Percentiles rank a stretch among this genome's conserved stretches.
phyloP scores from a whole-genome alignment of 2,888 invertebrate species.

The Zaprionus obscuricornis region DNA sequence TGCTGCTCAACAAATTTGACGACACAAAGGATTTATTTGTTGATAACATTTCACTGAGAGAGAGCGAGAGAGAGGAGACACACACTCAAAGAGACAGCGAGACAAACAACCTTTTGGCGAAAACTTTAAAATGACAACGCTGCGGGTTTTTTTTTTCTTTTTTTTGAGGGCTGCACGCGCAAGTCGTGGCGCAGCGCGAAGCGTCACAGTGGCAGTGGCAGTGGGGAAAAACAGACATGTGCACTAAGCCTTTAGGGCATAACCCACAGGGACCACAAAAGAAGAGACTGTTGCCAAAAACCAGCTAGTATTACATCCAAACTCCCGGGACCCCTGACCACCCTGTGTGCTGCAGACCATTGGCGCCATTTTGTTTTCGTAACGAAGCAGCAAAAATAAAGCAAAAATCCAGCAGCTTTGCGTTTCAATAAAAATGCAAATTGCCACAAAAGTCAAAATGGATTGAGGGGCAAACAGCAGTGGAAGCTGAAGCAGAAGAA shows the following conservation, averaged over 20 bases:
- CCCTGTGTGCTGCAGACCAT: constrained; percentile 50
- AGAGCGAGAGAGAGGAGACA: constrained; percentile 7
- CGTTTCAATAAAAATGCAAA: constrained; percentile 83
- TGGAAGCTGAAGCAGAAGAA: constrained; percentile 10
- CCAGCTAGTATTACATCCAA: no score
- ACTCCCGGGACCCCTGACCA: no score
- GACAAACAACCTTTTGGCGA: constrained; percentile 24
- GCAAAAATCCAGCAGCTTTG: constrained; percentile 82
- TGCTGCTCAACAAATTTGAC: constrained; percentile 77
- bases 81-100: constrained; percentile 13
- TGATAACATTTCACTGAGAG: constrained; percentile 62
- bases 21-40: constrained; percentile 81
- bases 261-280: constrained; percentile 32
- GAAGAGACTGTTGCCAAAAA: no score
- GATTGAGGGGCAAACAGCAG: constrained; percentile 19
- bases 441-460: constrained; percentile 61
- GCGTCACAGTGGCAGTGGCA: not conserved
- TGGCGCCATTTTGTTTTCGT: constrained; percentile 68
- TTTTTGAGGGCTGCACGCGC: constrained; percentile 11
- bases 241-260: constrained; percentile 71
- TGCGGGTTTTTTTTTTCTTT: constrained; percentile 25
- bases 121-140: constrained; percentile 70
- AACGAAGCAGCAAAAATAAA: constrained; percentile 42
- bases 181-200: not conserved
- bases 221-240: constrained; percentile 45